Evolutionary conservation across 2,888 invertebrate genomes (phyloP).

Genomic region (Apoda limacodes): DNA sequence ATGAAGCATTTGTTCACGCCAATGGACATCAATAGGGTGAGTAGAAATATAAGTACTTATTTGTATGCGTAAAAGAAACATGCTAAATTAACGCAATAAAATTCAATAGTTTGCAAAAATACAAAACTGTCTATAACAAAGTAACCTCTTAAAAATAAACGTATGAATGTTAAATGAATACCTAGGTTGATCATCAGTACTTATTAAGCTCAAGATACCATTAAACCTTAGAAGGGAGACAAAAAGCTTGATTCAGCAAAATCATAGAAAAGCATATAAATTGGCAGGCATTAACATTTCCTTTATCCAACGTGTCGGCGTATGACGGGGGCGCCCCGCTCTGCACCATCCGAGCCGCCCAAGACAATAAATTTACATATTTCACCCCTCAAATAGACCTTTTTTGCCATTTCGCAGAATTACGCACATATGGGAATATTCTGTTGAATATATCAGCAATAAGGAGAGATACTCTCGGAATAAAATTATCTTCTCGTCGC

Average conservation of each 20-base stretch:
- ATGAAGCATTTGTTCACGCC: too few species aligned
- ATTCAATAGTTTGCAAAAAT: too few species aligned
- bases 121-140: too few species aligned
- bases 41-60: too few species aligned
- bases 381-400: conserved; percentile 71
- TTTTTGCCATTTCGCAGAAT: conserved; percentile 70
- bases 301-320: conserved; percentile 69
- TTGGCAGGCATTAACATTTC: conserved; percentile 69
- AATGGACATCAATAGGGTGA: too few species aligned
- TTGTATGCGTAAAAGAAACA: too few species aligned
- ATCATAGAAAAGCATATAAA: conserved; percentile 71
- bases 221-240: conserved; percentile 54
- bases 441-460: conserved; percentile 69
- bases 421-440: conserved; percentile 71
- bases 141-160: too few species aligned
- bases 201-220: too few species aligned
- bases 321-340: conserved; percentile 61
- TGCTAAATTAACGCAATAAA: too few species aligned
- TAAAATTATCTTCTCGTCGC: conserved; percentile 64
- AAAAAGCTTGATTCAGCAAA: conserved; percentile 61
- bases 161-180: too few species aligned
- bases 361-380: conserved; percentile 72
- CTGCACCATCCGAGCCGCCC: conserved; percentile 52
- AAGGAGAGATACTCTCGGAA: conserved; percentile 65
- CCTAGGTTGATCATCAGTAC: too few species aligned